Evolutionary conservation across 2,888 invertebrate genomes (phyloP), one percentile per base, ranked within the genome.

Genomic region (Noctua pronuba): DNA sequence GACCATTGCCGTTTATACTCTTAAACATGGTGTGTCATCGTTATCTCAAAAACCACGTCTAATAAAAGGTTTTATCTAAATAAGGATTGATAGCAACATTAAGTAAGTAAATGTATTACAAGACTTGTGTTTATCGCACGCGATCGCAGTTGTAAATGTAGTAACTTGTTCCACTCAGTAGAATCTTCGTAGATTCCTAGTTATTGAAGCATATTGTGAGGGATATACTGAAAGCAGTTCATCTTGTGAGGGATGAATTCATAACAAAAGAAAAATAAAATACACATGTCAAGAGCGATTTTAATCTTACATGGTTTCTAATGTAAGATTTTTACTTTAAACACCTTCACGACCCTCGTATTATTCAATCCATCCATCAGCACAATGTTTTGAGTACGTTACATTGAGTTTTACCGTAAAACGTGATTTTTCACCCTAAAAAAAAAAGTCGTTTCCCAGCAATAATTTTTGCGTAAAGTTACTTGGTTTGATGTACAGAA

Each of bases 161-260:
- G 52, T 5, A 44, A 65, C 76, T 65, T 46, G 44, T 66, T 65
- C 18, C 55, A 66, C 18, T 38, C 5, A 41, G 75, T 44, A 28
- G 28, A 44, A 76, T 35, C 35, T 5, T 52, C 2, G 5, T 24
- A 24, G 2, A 24, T 52, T 24, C 10, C 31, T 13, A 18, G 44
- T 24, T 69, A 28, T 28, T 31, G 18, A 31, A 60, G 35, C 60
- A 38, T 13, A 24, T 28, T 24, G n/a, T 18, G n/a, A n/a, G n/a
- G n/a, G n/a, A 67, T 2, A 58, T 28, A 58, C 38, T 38, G 73
- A 31, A 8, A 2, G 24, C 28, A 46, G 8, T 13, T 28, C 5
- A 46, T 21, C 21, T 38, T 38, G 10, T 46, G 16, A 21, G 28
- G 41, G 8, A 28, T 71, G 31, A 28, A 58, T 28, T 16, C 18